phyloP scores from a whole-genome alignment of 2,888 invertebrate genomes.

The Lithodes maja region DNA sequence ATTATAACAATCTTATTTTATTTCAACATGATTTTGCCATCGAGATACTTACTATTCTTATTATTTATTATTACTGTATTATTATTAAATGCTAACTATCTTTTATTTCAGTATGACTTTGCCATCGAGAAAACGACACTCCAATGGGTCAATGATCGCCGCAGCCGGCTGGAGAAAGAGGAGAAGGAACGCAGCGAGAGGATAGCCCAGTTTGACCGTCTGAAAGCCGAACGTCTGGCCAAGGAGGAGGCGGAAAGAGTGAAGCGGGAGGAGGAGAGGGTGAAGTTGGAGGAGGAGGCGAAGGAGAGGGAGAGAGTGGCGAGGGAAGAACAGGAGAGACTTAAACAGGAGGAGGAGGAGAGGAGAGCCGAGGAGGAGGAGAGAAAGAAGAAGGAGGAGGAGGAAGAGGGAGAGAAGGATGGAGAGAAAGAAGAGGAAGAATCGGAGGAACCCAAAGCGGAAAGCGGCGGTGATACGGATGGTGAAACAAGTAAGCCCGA shows the following conservation, averaged over 20 bases:
- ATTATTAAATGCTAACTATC: too few relatives aligned
- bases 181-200: slow-evolving; percentile 44
- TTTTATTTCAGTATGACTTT: slow-evolving; percentile 65
- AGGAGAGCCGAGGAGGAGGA: slow-evolving; percentile 23
- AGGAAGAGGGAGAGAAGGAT: slow-evolving; percentile 28
- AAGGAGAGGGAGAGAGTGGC: slow-evolving; percentile 20
- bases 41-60: too few relatives aligned
- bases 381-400: background rate
- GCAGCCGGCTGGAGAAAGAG: slow-evolving; percentile 40
- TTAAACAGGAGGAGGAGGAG: slow-evolving; percentile 45
- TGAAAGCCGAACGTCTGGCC: slow-evolving; percentile 55
- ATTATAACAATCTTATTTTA: too few relatives aligned
- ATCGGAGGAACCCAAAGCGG: slow-evolving; percentile 21
- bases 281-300: background rate
- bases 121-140: slow-evolving; percentile 60
- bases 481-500: background rate
- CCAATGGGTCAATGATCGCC: slow-evolving; percentile 57
- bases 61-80: too few relatives aligned
- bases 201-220: slow-evolving; percentile 56
- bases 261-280: slow-evolving; percentile 32
- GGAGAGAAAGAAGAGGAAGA: slow-evolving; percentile 22
- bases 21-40: too few relatives aligned
- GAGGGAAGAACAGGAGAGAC: slow-evolving; percentile 49
- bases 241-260: slow-evolving; percentile 55
- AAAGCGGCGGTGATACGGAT: background rate